Evolutionary conservation across 1,140 invertebrate genomes (phyloP).

Genomic region (Oryctes rhinoceros): DNA sequence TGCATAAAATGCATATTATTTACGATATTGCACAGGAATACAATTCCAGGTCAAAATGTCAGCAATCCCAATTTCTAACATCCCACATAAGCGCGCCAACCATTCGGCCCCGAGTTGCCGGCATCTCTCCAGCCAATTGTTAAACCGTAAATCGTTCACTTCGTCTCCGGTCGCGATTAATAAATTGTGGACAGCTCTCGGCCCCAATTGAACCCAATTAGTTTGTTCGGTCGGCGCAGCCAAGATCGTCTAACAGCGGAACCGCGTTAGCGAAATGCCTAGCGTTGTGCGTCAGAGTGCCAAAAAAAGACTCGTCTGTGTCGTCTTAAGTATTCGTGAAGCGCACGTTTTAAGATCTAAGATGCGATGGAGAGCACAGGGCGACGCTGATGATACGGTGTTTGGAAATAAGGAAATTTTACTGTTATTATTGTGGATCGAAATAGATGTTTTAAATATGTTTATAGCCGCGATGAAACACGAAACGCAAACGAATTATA

Average conservation of each 20-base stretch:
- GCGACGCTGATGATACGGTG: too few relatives aligned
- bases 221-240: background rate
- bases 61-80: constrained; percentile 9
- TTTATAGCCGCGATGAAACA: too few relatives aligned
- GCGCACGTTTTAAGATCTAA: too few relatives aligned
- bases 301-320: background rate
- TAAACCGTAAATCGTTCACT: constrained; percentile 21
- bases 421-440: too few relatives aligned
- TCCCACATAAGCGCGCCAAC: background rate
- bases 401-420: too few relatives aligned
- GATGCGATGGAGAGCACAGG: too few relatives aligned
- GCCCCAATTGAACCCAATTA: constrained; percentile 21
- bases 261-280: background rate
- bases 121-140: constrained; percentile 11
- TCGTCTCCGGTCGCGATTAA: constrained; percentile 5
- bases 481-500: too few relatives aligned
- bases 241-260: background rate
- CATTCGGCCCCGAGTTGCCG: background rate
- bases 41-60: background rate
- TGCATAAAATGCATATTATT: background rate
- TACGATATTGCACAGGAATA: background rate
- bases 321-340: background rate
- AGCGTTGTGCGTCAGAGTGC: background rate
- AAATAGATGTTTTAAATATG: too few relatives aligned
- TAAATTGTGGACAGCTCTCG: background rate